Evolutionary conservation across 2,888 invertebrate genomes (phyloP).

Genomic region (Phalera bucephala): DNA sequence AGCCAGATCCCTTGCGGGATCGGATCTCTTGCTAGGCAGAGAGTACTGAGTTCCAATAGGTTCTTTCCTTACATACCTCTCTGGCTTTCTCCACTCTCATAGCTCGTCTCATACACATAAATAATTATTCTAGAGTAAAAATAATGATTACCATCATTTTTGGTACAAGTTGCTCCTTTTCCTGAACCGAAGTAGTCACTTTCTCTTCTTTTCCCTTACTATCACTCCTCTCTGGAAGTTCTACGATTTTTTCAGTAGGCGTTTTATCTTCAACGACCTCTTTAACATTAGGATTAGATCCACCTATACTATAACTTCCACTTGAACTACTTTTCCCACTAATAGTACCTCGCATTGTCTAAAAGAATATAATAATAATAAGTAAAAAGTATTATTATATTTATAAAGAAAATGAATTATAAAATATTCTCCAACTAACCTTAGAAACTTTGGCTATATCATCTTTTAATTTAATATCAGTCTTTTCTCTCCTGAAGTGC

Average conservation of each 20-base stretch:
- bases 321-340: constrained; percentile 80
- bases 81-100: no score
- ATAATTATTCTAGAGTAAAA: no score
- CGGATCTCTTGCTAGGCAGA: no score
- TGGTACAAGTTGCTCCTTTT: constrained; percentile 65
- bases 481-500: constrained; percentile 73
- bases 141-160: constrained; percentile 60
- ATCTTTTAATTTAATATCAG: constrained; percentile 70
- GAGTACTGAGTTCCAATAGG: no score
- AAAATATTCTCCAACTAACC: constrained; percentile 23
- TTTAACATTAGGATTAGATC: constrained; percentile 72
- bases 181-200: constrained; percentile 39
- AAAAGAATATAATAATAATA: constrained; percentile 16
- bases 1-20: no score
- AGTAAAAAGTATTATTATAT: no score
- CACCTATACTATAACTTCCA: constrained; percentile 77
- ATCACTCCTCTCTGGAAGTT: constrained; percentile 49
- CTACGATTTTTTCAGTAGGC: constrained; percentile 51
- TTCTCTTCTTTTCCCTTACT: constrained; percentile 48
- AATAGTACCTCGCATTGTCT: constrained; percentile 59
- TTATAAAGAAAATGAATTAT: no score
- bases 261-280: constrained; percentile 56
- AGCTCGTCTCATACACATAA: no score
- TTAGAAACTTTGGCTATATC: constrained; percentile 50
- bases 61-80: no score